phyloP scores from a whole-genome alignment of 2,888 invertebrate species.

The Ecdyonurus torrentis region DNA sequence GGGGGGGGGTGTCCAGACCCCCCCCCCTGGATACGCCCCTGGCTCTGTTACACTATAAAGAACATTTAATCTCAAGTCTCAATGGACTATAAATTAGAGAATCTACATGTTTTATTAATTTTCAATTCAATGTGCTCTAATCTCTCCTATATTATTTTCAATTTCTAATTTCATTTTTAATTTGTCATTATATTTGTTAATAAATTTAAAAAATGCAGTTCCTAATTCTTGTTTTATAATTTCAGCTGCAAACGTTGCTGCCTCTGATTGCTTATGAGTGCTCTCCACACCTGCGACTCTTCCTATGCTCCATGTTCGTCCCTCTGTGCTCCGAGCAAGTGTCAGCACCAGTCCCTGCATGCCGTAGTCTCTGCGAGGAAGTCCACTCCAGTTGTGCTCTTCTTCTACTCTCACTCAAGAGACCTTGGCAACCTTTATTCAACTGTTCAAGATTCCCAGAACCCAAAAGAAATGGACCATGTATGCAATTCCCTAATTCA shows the following conservation, averaged over 20 bases:
- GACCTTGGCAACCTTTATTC: constrained; percentile 52
- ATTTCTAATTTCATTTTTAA: too few species aligned
- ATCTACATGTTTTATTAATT: too few species aligned
- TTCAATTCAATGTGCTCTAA: too few species aligned
- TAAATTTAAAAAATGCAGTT: constrained; percentile 1
- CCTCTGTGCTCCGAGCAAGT: constrained; percentile 83
- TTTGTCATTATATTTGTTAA: too few species aligned
- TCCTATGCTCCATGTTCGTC: constrained; percentile 78
- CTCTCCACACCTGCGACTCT: constrained; percentile 63
- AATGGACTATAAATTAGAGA: too few species aligned
- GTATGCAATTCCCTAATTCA: constrained; percentile 45
- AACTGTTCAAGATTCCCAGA: constrained; percentile 69
- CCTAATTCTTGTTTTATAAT: constrained; percentile 20
- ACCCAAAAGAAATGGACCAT: constrained; percentile 47
- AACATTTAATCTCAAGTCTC: too few species aligned
- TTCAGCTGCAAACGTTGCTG: constrained; percentile 52
- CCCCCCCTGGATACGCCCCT: too few species aligned
- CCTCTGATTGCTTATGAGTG: constrained; percentile 63
- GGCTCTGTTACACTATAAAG: too few species aligned
- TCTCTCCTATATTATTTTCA: too few species aligned
- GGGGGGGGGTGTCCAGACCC: too few species aligned
- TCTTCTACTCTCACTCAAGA: constrained; percentile 41
- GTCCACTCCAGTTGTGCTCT: constrained; percentile 54
- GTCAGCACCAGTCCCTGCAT: constrained; percentile 68
- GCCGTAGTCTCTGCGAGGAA: constrained; percentile 68